Evolutionary conservation across 2,797 vertebrate genomes (phyloP), one percentile per base, ranked within the genome.

Genomic region (Melanotaenia boesemani): DNA sequence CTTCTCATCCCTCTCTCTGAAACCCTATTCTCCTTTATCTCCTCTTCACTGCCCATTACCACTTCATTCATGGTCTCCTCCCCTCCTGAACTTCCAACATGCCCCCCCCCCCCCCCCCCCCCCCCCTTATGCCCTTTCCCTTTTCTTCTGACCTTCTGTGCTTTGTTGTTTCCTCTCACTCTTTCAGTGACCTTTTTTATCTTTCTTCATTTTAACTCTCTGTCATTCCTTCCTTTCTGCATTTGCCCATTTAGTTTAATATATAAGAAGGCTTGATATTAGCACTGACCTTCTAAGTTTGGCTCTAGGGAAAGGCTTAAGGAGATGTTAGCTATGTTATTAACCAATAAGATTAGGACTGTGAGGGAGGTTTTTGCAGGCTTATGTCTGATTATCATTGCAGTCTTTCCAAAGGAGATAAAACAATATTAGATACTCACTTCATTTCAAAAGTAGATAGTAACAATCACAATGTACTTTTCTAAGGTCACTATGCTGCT

Each of bases 271-370:
- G 64, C 63, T 61, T 67, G 72, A 82, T 83, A 88, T 91, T 86
- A 91, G 79, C 58, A 1, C 67, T 91, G 91, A 93, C 92, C 91
- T 93, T 92, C 90, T 84, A 63, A 86, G 74, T 83, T 75, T 64
- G 71, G 77, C 80, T 78, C 86, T 71, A 30, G 64, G 82, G 89
- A 79, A 86, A 74, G 81, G 79, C 86, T 91, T 71, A 67, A 72
- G 70, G 73, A 72, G 67, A 82, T 87, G 85, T 86, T 84, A 81
- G 77, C 82, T 74, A 70, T 83, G 80, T 90, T 88, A 87, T 89
- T 89, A 92, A 89, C 90, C 85, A 91, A 80, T 86, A 83, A 82
- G 84, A 91, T 91, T 84, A 87, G 74, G 67, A 69, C 70, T 79
- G 70, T 3, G 48, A 80, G 86, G 76, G 81, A 82, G 88, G 76